Base-by-base conservation (phyloP, 2,113 vertebrate genomes). In the Colius striatus region DNA sequence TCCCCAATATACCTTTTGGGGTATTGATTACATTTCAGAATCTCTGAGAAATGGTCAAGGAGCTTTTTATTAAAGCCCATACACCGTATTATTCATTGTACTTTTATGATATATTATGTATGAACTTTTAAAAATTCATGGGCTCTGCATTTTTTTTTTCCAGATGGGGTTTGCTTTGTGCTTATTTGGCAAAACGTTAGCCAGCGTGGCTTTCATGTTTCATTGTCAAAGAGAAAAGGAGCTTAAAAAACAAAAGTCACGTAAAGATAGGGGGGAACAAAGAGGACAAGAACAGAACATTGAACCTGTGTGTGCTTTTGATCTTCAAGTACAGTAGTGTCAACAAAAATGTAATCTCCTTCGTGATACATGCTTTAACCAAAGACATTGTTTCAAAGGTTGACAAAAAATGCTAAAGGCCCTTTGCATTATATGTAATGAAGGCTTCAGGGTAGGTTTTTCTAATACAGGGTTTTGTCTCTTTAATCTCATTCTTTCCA, bases 101-200 rank as follows among this genome's bases (percentile, higher is more conserved):
- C 95, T 96, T 97, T 98, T 97, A 97, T 99, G 98, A 99, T 99
- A 98, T 98, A 98, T 99, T 99, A 99, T 99, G 98, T 98, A 99
- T 99, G 97, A 98, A 98, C 96, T 97, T 94, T 98, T 97, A 98
- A 98, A 98, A 98, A 98, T 98, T 98, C 98, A 98, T 98, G 95
- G 96, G 90, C 91, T 95, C 91, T 97, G 93, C 95, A 57, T 60
- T 96, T 96, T 92, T 97, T 94, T 95, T 92, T 95, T 96, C 80
- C 75, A 90, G 75, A 87, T n/a, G 13, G 73, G 90, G 68, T 97
- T 91, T 95, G 95, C 96, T 97, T 98, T 98, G 94, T 98, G 97
- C 98, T 98, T 98, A 97, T 98, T 97, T 98, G 96, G 94, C 97
- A 98, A 97, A 98, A 97, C 23, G 68, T 95, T 97, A 94, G 32